Evolutionary conservation across 1,140 invertebrate species (phyloP).

Genomic region (Drosophila nikananu): DNA sequence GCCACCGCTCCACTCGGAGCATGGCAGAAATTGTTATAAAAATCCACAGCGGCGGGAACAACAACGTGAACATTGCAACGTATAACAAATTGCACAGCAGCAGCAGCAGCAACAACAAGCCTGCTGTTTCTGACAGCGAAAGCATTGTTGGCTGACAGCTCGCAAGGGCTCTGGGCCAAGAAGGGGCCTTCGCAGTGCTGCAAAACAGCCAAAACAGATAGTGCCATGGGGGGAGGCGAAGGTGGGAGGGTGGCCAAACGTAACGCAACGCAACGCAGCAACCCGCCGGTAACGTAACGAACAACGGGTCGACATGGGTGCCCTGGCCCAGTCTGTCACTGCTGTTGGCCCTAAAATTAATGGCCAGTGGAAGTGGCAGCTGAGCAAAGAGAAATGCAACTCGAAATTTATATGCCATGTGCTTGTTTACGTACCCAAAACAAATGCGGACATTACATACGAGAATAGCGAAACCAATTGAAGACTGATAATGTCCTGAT

Average conservation of each 20-base stretch:
- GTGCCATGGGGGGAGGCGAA: conserved; percentile 11
- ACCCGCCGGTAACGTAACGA: conserved; percentile 30
- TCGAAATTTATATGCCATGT: conserved; percentile 56
- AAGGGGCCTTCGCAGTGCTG: conserved; percentile 11
- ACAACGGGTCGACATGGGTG: conserved; percentile 43
- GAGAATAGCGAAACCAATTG: conserved; percentile 1
- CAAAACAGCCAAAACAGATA: conserved; percentile 33
- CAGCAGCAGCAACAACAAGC: conserved; percentile 51
- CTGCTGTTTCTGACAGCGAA: conserved; percentile 80
- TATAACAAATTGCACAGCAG: conserved; percentile 80
- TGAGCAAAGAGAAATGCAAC: conserved; percentile 59
- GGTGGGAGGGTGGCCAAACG: conserved; percentile 21
- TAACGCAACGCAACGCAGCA: conserved; percentile 51
- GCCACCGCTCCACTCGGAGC: not conserved
- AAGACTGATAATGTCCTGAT: not conserved
- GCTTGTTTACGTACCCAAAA: conserved; percentile 21
- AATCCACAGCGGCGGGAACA: conserved; percentile 46
- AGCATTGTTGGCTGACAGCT: conserved; percentile 81
- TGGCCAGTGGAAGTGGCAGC: conserved; percentile 74
- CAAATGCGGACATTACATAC: conserved; percentile 10
- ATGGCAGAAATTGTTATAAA: conserved; percentile 60
- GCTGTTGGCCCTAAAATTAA: conserved; percentile 75
- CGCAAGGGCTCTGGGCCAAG: conserved; percentile 31
- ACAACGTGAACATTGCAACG: conserved; percentile 57
- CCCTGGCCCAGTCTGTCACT: conserved; percentile 52